Evolutionary conservation across 1,140 invertebrate genomes (phyloP).

Genomic region (Zaprionus inermis): DNA sequence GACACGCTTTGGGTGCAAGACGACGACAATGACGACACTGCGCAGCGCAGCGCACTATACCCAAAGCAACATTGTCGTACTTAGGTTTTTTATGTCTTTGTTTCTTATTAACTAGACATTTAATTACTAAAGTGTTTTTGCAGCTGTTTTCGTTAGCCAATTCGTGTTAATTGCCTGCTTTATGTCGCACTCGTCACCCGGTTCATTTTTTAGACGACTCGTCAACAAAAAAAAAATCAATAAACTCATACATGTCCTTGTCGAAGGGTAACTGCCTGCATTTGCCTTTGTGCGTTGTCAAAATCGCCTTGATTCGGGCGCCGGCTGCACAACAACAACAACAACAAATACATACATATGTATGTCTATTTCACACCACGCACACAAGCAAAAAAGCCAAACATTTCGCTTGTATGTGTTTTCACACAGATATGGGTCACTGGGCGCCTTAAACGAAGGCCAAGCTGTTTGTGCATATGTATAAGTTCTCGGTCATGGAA

Average conservation of each 20-base stretch:
- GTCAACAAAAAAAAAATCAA: slow-evolving; percentile 56
- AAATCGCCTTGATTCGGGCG: slow-evolving; percentile 34
- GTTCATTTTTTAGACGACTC: background rate
- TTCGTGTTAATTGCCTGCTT: slow-evolving; percentile 4
- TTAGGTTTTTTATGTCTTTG: slow-evolving; percentile 2
- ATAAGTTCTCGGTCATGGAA: slow-evolving; percentile 32
- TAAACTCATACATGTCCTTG: slow-evolving; percentile 55
- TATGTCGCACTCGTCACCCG: background rate
- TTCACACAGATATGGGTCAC: slow-evolving; percentile 49
- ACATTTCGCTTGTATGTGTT: slow-evolving; percentile 9
- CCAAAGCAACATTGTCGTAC: background rate
- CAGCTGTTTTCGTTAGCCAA: background rate
- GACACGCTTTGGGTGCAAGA: slow-evolving; percentile 59
- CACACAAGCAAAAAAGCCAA: background rate
- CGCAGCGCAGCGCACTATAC: slow-evolving; percentile 3
- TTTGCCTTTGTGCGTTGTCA: slow-evolving; percentile 13
- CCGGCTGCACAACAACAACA: slow-evolving; percentile 29
- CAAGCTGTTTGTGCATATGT: slow-evolving; percentile 5
- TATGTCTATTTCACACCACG: background rate
- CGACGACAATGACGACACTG: background rate
- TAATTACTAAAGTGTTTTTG: slow-evolving; percentile 13
- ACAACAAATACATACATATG: background rate
- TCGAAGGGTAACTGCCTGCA: slow-evolving; percentile 46
- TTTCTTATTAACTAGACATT: background rate
- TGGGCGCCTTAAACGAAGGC: slow-evolving; percentile 39